Evolutionary conservation across 2,113 vertebrate species (phyloP), one percentile per base, ranked within the genome.

Genomic region (Symphodus melops): DNA sequence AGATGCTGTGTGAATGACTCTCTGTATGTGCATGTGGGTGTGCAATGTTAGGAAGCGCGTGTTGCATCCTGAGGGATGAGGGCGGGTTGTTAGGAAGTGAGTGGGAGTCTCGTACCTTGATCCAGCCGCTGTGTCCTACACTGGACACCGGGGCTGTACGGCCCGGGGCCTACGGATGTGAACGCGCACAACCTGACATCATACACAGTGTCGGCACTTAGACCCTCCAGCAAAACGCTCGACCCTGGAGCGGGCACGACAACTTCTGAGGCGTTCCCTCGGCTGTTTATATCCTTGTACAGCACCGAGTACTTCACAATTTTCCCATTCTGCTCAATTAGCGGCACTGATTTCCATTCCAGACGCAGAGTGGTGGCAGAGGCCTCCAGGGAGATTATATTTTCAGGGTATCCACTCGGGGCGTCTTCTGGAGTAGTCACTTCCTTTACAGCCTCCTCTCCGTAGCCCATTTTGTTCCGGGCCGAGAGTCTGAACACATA

Each of bases 51-150:
- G 61, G 59, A 65, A 17, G 77, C 11, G 14, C 49, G 39, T 64
- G 48, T 63, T 62, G 81, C 58, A 57, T 84, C 82, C 79, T 79
- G 66, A 83, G 75, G 28, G 60, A 76, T 71, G 81, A 54, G 42
- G 86, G 77, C 72, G 79, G 70, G 28, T 70, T 60, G 64, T 85
- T 52, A 73, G 75, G 86, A 85, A 75, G 91, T 89, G 86, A 95
- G 94, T 91, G 85, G 93, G 94, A 94, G 94, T 95, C 97, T 95
- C 97, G 96, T 99, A 99, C 98, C 98, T 98, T 98, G 96, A 95
- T 97, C 96, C 86, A 96, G 93, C 72, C 96, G 96, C 78, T 97
- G 96, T 90, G 97, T 99, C 95, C 97, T 97, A 94, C 97, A 96
- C 92, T 97, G 97, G 95, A 98, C 95, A 92, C 95, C 94, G 84